A percentile compares a stretch with the other conserved stretches of the same genome.
Conservation (phyloP, 2,888 invertebrate genomes). For the Brenthis hecate region DNA sequence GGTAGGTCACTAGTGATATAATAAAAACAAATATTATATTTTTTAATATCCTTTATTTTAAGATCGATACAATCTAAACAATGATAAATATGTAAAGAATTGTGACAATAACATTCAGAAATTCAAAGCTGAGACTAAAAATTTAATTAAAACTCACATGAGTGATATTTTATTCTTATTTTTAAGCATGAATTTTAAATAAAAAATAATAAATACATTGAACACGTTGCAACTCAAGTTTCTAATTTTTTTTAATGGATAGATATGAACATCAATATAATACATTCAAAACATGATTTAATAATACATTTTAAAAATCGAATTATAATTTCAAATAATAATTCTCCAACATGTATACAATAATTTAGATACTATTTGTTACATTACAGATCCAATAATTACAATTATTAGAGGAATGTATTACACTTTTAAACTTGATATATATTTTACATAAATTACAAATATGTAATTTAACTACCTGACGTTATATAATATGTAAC, state of each 20-base stretch:
- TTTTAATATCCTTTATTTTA: background rate
- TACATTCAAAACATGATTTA: background rate
- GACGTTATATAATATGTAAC: slow-evolving; percentile 10
- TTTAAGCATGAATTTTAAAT: background rate
- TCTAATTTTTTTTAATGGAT: background rate
- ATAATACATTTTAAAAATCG: background rate
- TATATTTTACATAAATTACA: slow-evolving; percentile 2
- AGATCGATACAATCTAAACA: slow-evolving; percentile 5
- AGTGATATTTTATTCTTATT: background rate
- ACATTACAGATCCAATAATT: too few relatives aligned
- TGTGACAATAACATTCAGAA: background rate
- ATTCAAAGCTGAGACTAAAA: slow-evolving; percentile 6
- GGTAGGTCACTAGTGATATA: background rate
- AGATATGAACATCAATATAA: background rate
- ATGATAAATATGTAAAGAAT: background rate
- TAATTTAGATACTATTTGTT: too few relatives aligned
- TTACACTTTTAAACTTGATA: background rate
- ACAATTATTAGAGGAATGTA: too few relatives aligned
- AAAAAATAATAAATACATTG: background rate
- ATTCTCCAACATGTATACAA: too few relatives aligned
- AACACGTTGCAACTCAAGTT: slow-evolving; percentile 11
- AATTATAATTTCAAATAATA: too few relatives aligned
- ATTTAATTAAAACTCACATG: background rate
- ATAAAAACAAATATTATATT: background rate
- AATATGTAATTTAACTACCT: slow-evolving; percentile 11